Base-by-base conservation (phyloP, 64 coral and sea anemone species). In the Montipora foliosa region DNA sequence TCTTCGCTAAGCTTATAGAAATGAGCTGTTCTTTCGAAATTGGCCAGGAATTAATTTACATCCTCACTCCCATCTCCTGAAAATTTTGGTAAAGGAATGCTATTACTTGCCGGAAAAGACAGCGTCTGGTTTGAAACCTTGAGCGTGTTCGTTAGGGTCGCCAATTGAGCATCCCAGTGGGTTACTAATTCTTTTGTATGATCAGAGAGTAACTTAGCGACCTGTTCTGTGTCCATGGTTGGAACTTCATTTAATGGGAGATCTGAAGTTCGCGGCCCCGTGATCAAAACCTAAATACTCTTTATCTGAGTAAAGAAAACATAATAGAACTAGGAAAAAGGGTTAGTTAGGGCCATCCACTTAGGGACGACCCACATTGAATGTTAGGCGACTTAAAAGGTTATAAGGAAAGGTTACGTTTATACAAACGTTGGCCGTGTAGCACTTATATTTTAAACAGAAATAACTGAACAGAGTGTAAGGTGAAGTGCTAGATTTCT, bases 1-100 rank as follows among this genome's bases (percentile, higher is more conserved):
- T 29, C 29, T 29, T 29, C 29, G 0, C 29, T 29, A 29, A 29
- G 29, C 29, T 29, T 29, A 29, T 29, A 29, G 29, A 29, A 29
- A 29, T 1, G 29, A 8, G 91, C 58, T 15, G 74, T 79, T 21
- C 79, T 60, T 24, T 93, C 25, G 25, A 93, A 93, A 79, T 87
- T 74, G 20, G 46, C 8, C 21, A 87, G 71, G 37, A 22, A 74
- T 25, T 24, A 11, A 25, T 25, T 29, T 0, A 29, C 29, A 29
- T 29, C 29, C 29, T 29, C 29, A 29, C 29, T 29, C 29, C 29
- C 29, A 29, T 29, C 29, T 29, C 29, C 29, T 29, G 29, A 29
- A 29, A 0, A 1, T 29, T 29, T 29, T 1, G 71, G 71, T 10
- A 74, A 9, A 24, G 71, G 71, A 4, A 74, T 2, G 71, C 20